Conservation (phyloP, 2,113 vertebrate genomes). For the Enhydra lutris region DNA sequence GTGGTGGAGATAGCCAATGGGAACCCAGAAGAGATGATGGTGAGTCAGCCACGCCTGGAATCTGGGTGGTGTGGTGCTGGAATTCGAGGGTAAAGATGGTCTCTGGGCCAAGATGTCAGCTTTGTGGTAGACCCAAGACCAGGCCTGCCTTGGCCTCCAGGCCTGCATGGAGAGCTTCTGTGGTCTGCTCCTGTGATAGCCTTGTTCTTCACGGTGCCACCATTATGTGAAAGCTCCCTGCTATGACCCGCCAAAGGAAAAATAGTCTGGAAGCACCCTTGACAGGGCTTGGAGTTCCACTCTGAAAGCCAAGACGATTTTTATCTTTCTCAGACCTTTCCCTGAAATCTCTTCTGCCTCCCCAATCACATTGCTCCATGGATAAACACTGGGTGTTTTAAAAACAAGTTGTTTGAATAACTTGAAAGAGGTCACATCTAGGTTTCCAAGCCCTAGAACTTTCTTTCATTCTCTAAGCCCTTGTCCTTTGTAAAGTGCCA, state of each 20-base stretch:
- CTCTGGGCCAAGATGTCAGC: neutral
- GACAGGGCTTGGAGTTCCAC: constrained; percentile 1
- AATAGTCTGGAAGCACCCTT: neutral
- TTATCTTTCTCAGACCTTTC: constrained; percentile 39
- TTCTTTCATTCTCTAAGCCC: neutral
- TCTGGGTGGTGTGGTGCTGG: neutral
- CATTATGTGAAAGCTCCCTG: neutral
- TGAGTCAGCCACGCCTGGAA: constrained; percentile 79
- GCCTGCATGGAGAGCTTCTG: neutral
- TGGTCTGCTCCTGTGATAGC: no score
- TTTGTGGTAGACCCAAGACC: neutral
- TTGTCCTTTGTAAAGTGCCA: neutral
- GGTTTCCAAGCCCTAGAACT: neutral
- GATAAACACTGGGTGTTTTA: neutral
- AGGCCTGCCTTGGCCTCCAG: neutral
- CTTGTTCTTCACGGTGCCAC: neutral
- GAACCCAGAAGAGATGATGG: constrained; percentile 90
- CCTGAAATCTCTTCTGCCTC: constrained; percentile 8
- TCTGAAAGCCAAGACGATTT: constrained; percentile 46
- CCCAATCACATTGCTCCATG: neutral
- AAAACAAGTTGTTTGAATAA: neutral
- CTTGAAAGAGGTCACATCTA: neutral
- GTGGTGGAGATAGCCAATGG: constrained; percentile 89
- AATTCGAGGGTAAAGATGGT: neutral
- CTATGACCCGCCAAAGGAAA: neutral